phyloP scores from a whole-genome alignment of 2,113 vertebrate species.

The Ivindomyrus marchei region DNA sequence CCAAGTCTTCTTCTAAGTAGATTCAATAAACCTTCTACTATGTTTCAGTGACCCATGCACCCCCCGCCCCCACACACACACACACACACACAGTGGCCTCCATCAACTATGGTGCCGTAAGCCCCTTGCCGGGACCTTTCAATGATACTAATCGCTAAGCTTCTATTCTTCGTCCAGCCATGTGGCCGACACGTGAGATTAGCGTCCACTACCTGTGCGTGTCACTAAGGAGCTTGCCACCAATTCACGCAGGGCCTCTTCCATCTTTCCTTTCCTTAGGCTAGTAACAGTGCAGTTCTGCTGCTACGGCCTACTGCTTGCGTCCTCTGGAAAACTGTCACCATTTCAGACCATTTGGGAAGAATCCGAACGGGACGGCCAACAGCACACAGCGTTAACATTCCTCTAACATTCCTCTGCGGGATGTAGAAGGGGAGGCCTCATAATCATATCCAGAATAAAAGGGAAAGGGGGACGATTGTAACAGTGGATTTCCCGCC shows the following conservation, averaged over 20 bases:
- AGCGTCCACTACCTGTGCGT: not conserved
- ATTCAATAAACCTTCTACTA: not conserved
- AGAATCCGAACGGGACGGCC: conserved; percentile 44
- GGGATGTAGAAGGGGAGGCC: conserved; percentile 42
- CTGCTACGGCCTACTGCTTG: not conserved
- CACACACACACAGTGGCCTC: not conserved
- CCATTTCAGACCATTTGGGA: conserved; percentile 23
- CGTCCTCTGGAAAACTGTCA: conserved; percentile 14
- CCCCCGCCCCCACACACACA: not conserved
- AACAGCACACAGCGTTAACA: conserved; percentile 50
- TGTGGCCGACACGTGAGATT: not conserved
- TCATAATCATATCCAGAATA: conserved; percentile 33
- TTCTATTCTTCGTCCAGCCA: not conserved
- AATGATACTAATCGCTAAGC: not conserved
- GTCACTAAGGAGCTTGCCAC: not conserved
- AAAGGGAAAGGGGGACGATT: conserved; percentile 29
- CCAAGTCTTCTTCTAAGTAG: not conserved
- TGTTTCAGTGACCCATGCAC: not conserved
- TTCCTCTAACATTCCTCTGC: conserved; percentile 38
- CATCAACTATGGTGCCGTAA: not conserved
- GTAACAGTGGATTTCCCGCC: conserved; percentile 24
- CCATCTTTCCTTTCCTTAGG: conserved; percentile 13
- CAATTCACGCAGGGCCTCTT: not conserved
- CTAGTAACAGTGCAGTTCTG: not conserved
- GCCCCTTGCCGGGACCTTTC: not conserved